Evolutionary conservation across 2,797 vertebrate genomes (phyloP), one percentile per base, ranked within the genome.

Genomic region (Cephalopachus bancanus): DNA sequence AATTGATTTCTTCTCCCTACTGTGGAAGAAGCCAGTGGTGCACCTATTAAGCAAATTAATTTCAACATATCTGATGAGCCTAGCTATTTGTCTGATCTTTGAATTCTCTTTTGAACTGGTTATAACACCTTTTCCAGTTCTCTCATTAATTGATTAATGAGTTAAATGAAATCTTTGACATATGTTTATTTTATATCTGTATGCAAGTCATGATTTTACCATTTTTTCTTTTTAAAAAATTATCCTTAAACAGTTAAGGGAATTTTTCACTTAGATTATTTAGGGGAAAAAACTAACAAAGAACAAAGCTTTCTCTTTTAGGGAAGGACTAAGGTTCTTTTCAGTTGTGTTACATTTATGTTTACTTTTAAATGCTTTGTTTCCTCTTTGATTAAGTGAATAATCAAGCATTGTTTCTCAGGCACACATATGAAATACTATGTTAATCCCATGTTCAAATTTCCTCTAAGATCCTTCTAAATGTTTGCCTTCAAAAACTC

Each of bases 51-150:
- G 44, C 10, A 64, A 91, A 83, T 88, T 74, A 75, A 72, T 74
- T 55, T 64, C 53, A 37, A 49, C 11, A 11, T 30, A 65, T 37
- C 37, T 89, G 26, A 79, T 59, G 11, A 3, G 6, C 20, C 83
- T 94, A 51, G 20, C 10, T 69, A 80, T 91, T 79, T 89, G 30
- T 79, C 4, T 71, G 37, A 19, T 71, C 59, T 96, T 94, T 87
- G 91, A 79, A 67, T 91, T 96, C 78, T 95, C 20, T 24, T 90
- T 95, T 95, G 78, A 94, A 81, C 53, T 71, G 37, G 22, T 37
- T 90, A 0, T 57, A 93, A 71, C 53, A 85, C 24, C 37, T 93
- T 83, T 93, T 95, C 15, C 8, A 11, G 19, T 60, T 95, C 15
- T 26, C 17, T 84, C 37, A 37, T 92, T 96, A 88, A 74, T 71